Evolutionary conservation across 2,797 vertebrate genomes (phyloP).

Genomic region (Xiphorhynchus erythropygius): DNA sequence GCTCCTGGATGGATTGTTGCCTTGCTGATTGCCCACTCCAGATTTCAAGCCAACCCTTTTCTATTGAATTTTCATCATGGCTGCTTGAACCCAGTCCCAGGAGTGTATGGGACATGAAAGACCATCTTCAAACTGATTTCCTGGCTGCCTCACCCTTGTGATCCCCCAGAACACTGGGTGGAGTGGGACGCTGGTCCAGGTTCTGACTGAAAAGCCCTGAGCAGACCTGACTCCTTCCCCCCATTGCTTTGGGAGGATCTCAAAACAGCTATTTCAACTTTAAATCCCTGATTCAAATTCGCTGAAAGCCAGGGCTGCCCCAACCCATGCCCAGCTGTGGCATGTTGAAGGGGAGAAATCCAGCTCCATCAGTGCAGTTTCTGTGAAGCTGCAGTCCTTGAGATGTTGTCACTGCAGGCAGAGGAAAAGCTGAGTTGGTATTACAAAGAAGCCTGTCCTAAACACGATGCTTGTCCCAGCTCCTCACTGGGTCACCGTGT

Average conservation of each 20-base stretch:
- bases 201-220: not conserved
- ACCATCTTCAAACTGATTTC: not conserved
- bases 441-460: not conserved
- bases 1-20: accelerated
- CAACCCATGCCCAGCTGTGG: not conserved
- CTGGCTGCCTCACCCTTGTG: not conserved
- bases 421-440: not conserved
- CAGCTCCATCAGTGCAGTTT: not conserved
- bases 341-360: not conserved
- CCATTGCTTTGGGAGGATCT: not conserved
- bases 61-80: not conserved
- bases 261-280: not conserved
- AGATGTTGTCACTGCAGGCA: not conserved
- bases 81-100: not conserved
- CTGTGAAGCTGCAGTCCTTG: not conserved
- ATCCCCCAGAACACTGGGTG: not conserved
- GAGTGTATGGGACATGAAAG: not conserved
- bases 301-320: not conserved
- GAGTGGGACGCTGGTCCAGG: not conserved
- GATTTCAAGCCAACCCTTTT: not conserved
- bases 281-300: not conserved
- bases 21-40: not conserved
- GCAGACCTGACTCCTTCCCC: not conserved
- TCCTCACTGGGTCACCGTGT: accelerated
- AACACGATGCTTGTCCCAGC: not conserved